Conservation (phyloP, 37 sponge, comb jelly and placozoan species). For the Hexactinellida sp. region DNA sequence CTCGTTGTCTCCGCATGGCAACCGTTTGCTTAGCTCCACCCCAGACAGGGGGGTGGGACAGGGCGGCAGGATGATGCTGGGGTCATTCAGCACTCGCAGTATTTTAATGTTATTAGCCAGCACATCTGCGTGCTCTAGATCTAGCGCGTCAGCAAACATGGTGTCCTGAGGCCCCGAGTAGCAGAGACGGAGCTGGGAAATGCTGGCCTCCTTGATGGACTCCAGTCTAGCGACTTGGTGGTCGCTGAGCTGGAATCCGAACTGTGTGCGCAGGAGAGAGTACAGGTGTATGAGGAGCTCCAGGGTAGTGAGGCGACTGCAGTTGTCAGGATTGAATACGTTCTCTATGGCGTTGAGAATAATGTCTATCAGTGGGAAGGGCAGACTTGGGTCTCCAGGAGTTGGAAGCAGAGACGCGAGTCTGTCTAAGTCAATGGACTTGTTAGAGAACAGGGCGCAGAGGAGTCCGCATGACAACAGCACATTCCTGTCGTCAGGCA, state of each 20-base stretch:
- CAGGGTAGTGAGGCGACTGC: neutral
- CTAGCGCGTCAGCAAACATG: constrained; percentile 9
- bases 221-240: constrained; percentile 3
- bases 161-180: neutral
- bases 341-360: neutral
- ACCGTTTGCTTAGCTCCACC: constrained; percentile 70
- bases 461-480: neutral
- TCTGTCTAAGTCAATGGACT: neutral
- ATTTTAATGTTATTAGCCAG: neutral
- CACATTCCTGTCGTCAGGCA: constrained; percentile 9
- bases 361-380: neutral
- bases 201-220: constrained; percentile 16
- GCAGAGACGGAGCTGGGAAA: neutral
- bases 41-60: constrained; percentile 81
- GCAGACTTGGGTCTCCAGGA: neutral
- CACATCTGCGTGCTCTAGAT: neutral
- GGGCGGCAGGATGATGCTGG: constrained; percentile 77
- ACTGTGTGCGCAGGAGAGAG: neutral
- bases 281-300: constrained; percentile 14
- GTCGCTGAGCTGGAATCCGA: neutral
- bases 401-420: neutral
- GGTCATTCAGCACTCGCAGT: constrained; percentile 44
- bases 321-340: neutral
- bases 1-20: constrained; percentile 74
- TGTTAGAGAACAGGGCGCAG: neutral